Evolutionary conservation across 2,113 vertebrate genomes (phyloP).

Genomic region (Machaerirhynchus nigripectus): DNA sequence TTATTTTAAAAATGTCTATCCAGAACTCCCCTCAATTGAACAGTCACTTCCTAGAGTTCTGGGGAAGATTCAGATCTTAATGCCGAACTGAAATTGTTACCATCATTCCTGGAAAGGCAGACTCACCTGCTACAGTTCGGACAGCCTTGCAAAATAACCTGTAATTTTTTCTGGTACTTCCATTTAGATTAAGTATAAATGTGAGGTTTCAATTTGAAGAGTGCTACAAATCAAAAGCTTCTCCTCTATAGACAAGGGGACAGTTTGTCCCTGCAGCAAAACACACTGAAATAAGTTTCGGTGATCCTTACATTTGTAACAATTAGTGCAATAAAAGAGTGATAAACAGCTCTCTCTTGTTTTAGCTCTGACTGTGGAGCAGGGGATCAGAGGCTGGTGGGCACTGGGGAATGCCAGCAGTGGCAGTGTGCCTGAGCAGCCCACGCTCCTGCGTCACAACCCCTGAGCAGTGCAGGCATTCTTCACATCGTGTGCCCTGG

Average conservation of each 20-base stretch:
- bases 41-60: neutral
- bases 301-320: neutral
- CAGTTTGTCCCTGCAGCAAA: neutral
- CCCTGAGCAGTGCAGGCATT: neutral
- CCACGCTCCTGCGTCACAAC: neutral
- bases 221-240: neutral
- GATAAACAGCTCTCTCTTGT: neutral
- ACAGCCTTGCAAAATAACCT: neutral
- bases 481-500: neutral
- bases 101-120: neutral
- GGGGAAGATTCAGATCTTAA: neutral
- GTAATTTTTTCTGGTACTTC: neutral
- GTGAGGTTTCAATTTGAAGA: neutral
- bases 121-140: neutral
- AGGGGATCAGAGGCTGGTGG: neutral
- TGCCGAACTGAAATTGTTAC: neutral
- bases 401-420: neutral
- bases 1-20: neutral
- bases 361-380: neutral
- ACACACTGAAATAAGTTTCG: neutral
- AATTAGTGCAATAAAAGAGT: neutral
- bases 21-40: neutral
- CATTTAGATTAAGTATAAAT: neutral
- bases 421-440: neutral
- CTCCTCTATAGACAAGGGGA: neutral